Conservation (phyloP, 2,113 vertebrate species). For the Limanda limanda region DNA sequence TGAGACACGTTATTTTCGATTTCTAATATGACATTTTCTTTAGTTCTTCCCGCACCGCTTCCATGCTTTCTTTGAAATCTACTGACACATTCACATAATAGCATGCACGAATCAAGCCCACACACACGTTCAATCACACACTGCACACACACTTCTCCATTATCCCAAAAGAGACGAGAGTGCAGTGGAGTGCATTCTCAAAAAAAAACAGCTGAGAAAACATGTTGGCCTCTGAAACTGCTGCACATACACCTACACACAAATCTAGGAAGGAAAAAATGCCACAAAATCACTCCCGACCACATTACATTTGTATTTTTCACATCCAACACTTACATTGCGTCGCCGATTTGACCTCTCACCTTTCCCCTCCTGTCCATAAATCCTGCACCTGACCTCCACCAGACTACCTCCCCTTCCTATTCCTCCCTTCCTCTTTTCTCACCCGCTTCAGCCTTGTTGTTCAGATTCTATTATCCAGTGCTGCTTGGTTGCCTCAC, state of each 20-base stretch:
- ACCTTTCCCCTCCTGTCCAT: constrained; percentile 23
- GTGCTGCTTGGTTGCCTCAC: constrained; percentile 60
- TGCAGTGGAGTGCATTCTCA: constrained; percentile 19
- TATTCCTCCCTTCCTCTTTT: constrained; percentile 32
- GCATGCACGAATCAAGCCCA: neutral
- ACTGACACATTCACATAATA: neutral
- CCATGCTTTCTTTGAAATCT: constrained; percentile 9
- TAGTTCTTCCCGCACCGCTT: neutral
- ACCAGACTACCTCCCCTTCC: constrained; percentile 16
- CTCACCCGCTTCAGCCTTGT: constrained; percentile 39
- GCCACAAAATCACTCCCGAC: neutral
- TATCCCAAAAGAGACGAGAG: constrained; percentile 40
- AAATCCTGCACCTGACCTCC: constrained; percentile 23
- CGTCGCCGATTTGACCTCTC: constrained; percentile 24
- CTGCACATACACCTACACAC: constrained; percentile 10
- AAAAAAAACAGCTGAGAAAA: constrained; percentile 55
- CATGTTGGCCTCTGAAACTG: constrained; percentile 40
- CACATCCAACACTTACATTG: neutral
- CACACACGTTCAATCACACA: constrained; percentile 17
- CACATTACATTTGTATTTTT: constrained; percentile 12
- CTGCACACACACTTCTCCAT: constrained; percentile 17
- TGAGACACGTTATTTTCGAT: too few species aligned
- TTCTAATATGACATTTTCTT: neutral
- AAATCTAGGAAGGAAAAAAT: neutral
- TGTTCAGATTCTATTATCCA: constrained; percentile 75